Evolutionary conservation across 1,140 invertebrate species (phyloP), one percentile per base, ranked within the genome.

Genomic region (Proctacanthus coquilletti): DNA sequence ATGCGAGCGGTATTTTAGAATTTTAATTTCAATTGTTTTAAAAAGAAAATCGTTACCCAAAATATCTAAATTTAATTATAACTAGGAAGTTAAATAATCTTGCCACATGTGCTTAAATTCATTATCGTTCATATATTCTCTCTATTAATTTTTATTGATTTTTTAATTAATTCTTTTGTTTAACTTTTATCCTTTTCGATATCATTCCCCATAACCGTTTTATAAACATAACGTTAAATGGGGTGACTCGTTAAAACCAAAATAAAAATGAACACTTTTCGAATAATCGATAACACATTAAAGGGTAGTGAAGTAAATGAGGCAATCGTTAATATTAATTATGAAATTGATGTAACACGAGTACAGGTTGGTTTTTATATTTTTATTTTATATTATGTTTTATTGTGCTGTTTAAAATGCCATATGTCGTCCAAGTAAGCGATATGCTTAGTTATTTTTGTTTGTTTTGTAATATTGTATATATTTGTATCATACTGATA

Each of bases 401-500:
- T 21, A 29, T 34, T 18, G 25, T 40, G 20, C 35, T 40, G n/a
- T 8, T 11, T 4, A 9, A 4, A 29, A 4, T 8, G 8, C n/a
- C 3, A 29, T 33, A 39, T 42, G 27, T 39, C 34, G 17, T 35
- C 11, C 21, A 19, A 38, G 29, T 39, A 40, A 23, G 41, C 21
- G 29, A 46, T 45, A 44, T 43, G 42, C 36, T 45, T 18, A 21
- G 47, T 37, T 15, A 18, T 42, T 44, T 18, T 33, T 41, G 13
- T 14, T n/a, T n/a, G n/a, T 44, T 39, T 35, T 39, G 30, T 18
- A 13, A 23, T 36, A 27, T 35, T 36, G 33, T 21, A 30, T 10
- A 4, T 27, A 32, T 34, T 40, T 13, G 32, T 17, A 29, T 30
- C 5, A 20, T 25, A 23, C 15, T 32, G 31, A 5, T 32, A 5